Conservation (phyloP, 92 coral and sea anemone genomes). For the Galaxea fascicularis region DNA sequence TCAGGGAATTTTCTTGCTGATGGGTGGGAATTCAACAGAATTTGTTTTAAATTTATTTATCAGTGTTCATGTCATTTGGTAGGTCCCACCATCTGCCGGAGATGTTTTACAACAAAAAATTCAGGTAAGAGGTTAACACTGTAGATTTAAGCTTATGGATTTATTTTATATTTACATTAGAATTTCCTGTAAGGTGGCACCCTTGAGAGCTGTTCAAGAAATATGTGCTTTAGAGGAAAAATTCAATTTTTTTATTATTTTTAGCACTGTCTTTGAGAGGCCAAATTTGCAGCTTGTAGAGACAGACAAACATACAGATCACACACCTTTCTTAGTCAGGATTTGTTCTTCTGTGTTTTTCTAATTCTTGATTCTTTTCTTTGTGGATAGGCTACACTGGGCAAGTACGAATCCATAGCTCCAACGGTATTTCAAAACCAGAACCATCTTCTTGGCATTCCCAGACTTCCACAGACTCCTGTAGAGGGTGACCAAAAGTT, state of each 20-base stretch:
- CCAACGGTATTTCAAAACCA: constrained; percentile 58
- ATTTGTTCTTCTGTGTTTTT: background rate
- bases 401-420: constrained; percentile 64
- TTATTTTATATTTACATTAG: too few species aligned
- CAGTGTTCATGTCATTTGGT: background rate
- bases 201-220: too few species aligned
- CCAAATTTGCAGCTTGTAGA: too few species aligned
- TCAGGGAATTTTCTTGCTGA: too few species aligned
- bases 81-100: constrained; percentile 66
- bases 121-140: constrained; percentile 42
- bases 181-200: too few species aligned
- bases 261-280: too few species aligned
- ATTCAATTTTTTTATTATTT: too few species aligned
- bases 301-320: too few species aligned
- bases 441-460: constrained; percentile 73
- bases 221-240: too few species aligned
- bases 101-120: constrained; percentile 63
- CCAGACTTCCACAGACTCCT: constrained; percentile 85
- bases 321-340: background rate
- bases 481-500: constrained; percentile 73
- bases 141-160: too few species aligned
- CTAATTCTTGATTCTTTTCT: background rate
- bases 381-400: constrained; percentile 70
- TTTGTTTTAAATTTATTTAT: background rate
- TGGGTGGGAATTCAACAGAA: background rate